These are phyloP conservation scores for Petrocephalus microphthalmus DNA, from an alignment of 2,113 vertebrate species.

Conservation along the genomic window DNA sequence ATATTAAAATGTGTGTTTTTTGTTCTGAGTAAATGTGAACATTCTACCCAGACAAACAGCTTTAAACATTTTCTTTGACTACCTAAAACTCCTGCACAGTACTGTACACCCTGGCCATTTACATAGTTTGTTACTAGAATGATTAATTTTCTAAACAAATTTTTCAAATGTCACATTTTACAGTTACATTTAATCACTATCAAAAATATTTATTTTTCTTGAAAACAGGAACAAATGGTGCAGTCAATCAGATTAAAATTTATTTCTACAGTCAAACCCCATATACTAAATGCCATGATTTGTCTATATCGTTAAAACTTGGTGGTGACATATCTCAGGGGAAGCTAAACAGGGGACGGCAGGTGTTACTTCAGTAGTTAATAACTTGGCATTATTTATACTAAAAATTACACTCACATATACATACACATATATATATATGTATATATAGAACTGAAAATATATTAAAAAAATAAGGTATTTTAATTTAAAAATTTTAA, in stretches of 20 bases:
- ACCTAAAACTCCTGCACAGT: not conserved
- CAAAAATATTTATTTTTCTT: constrained; percentile 83
- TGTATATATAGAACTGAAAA: not conserved
- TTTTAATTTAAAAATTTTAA: constrained; percentile 9
- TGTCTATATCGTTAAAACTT: constrained; percentile 43
- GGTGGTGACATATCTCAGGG: constrained; percentile 35
- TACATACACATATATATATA: constrained; percentile 1
- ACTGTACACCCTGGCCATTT: constrained; percentile 49
- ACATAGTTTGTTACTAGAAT: constrained; percentile 54
- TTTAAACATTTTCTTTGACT: not conserved
- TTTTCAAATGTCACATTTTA: constrained; percentile 79
- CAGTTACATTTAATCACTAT: constrained; percentile 69
- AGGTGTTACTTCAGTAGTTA: not conserved
- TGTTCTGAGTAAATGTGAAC: not conserved
- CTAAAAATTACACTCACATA: not conserved
- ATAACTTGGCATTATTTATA: constrained; percentile 20
- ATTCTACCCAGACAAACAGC: not conserved
- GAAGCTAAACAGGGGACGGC: not conserved
- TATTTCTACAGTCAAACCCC: constrained; percentile 42
- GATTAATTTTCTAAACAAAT: constrained; percentile 55
- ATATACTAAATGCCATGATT: constrained; percentile 43
- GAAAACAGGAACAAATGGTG: constrained; percentile 70
- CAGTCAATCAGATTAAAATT: constrained; percentile 56
- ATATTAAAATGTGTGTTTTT: constrained; percentile 37
- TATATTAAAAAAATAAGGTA: constrained; percentile 7